A percentile compares a stretch with the other conserved stretches of the same genome.
These are phyloP conservation scores for Molorchus minor DNA, from an alignment of 2,888 invertebrate genomes.

Conservation along the genomic window DNA sequence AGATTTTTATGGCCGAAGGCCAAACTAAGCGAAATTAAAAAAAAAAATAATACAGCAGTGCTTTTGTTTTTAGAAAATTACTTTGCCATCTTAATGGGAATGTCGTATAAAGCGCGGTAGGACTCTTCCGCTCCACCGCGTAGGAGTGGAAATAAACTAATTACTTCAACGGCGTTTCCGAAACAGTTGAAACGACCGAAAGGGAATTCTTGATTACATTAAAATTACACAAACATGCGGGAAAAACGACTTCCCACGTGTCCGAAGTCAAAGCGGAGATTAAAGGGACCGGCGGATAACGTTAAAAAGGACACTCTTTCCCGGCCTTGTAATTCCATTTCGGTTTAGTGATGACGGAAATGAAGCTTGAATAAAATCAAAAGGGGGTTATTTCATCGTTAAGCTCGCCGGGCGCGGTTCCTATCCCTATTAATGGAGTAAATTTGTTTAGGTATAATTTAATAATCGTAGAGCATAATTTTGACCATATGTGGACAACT, in stretches of 20 bases:
- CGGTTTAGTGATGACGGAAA: background rate
- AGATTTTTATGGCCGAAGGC: too few species aligned
- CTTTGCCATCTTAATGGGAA: too few species aligned
- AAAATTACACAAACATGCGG: background rate
- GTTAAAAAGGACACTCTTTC: background rate
- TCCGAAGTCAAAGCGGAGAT: background rate
- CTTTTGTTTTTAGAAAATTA: too few species aligned
- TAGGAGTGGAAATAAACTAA: too few species aligned
- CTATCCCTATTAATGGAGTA: background rate
- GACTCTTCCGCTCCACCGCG: too few species aligned
- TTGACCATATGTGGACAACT: too few species aligned
- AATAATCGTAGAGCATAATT: too few species aligned
- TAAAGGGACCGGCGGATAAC: background rate
- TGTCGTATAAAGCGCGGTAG: too few species aligned
- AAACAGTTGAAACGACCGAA: too few species aligned
- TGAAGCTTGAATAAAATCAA: background rate
- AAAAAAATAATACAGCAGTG: too few species aligned
- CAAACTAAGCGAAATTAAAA: too few species aligned
- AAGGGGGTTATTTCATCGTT: background rate
- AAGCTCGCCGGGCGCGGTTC: background rate
- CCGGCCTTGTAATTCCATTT: background rate
- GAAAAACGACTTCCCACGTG: background rate
- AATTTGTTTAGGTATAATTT: background rate
- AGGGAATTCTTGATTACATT: slow-evolving; percentile 1
- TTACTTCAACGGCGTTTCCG: too few species aligned